Evolutionary conservation across 2,113 vertebrate genomes (phyloP), one percentile per base, ranked within the genome.

Genomic region (Balaeniceps rex): DNA sequence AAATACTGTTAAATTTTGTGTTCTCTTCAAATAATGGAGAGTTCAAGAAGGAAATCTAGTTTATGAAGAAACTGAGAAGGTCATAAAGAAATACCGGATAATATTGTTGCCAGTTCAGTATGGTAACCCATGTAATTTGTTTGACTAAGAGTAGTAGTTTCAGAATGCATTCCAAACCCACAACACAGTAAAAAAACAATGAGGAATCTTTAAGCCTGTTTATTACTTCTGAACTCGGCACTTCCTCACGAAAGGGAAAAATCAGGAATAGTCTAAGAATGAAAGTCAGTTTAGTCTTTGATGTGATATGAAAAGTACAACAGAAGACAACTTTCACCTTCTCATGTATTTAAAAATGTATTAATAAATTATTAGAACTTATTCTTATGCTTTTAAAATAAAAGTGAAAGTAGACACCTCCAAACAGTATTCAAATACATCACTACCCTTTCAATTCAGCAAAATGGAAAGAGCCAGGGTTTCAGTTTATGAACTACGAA

Each of bases 181-280:
- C 0, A 0, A 19, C 19, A 42, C 2, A 2, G 22, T 80, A 28
- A 55, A 87, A 75, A 52, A 68, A 0, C 12, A 38, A 12, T 40
- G 54, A 83, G 46, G 40, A 65, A 33, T 34, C 19, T 68, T 90
- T 51, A 69, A 91, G 11, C 12, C 44, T 90, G 24, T 66, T 93
- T 81, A 36, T 70, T 94, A 10, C 29, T 86, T 69, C 44, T 83
- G 58, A 90, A 42, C 36, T 83, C 6, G 9, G 11, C 25, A 24
- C 16, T 90, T 87, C 55, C 22, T 85, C 47, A 10, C 4, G 13
- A 57, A 83, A 69, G 40, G 15, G 40, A 26, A 94, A 83, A 60
- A 83, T 57, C 12, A 63, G 46, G 28, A 76, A 29, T 74, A 77
- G 17, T 38, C 22, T 57, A 21, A 76, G 33, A 68, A 71, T 40